phyloP scores from a whole-genome alignment of 2,113 vertebrate genomes.

The Clinocottus analis region DNA sequence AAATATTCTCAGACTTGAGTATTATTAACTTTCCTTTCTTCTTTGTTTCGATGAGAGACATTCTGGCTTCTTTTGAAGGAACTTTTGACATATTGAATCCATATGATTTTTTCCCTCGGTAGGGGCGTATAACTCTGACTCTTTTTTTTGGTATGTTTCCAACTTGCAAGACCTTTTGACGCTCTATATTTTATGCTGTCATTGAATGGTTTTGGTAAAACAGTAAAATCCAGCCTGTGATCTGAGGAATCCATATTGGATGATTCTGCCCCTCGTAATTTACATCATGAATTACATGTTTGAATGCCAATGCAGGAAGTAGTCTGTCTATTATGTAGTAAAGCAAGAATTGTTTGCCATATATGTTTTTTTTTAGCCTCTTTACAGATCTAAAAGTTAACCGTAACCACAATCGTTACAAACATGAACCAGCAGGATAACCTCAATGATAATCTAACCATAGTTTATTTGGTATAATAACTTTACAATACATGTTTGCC shows the following conservation, averaged over 20 bases:
- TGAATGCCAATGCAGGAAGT: background rate
- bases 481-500: background rate
- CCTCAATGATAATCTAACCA: background rate
- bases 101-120: constrained; percentile 27
- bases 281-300: background rate
- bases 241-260: background rate
- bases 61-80: constrained; percentile 35
- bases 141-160: constrained; percentile 10
- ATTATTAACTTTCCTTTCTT: constrained; percentile 26
- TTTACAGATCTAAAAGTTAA: background rate
- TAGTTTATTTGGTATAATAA: background rate
- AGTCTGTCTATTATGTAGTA: background rate
- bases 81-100: constrained; percentile 38
- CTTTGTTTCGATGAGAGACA: constrained; percentile 44
- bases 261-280: background rate
- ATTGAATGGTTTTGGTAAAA: constrained; percentile 19
- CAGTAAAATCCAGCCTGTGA: background rate
- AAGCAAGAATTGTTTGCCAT: background rate
- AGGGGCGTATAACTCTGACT: background rate
- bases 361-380: background rate
- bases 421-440: background rate
- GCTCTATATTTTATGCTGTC: constrained; percentile 15
- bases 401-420: background rate
- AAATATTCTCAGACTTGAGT: constrained; percentile 34
- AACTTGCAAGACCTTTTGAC: constrained; percentile 20